Percentiles rank a stretch among this genome's conserved stretches.
Conservation (phyloP, 2,888 invertebrate species). For the Tipula lateralis region DNA sequence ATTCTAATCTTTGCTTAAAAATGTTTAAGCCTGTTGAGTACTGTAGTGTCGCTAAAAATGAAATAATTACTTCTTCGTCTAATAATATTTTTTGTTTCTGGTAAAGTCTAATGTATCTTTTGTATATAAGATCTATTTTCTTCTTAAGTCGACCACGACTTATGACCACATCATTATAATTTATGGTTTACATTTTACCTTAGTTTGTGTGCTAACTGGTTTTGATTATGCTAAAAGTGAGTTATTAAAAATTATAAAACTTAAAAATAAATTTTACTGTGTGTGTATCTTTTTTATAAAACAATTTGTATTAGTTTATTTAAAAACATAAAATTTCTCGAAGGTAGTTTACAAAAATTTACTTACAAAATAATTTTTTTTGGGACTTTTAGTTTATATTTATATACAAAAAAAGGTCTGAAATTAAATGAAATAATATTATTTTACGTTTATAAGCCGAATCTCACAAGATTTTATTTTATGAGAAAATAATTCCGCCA, state of each 20-base stretch:
- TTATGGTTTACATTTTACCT: background rate
- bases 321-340: conserved; percentile 6
- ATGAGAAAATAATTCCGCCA: background rate
- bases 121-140: background rate
- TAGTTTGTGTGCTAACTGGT: background rate
- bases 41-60: too few relatives aligned
- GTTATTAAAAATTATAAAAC: background rate
- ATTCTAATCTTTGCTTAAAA: too few relatives aligned
- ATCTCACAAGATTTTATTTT: background rate
- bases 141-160: background rate
- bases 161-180: background rate
- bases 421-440: conserved; percentile 12
- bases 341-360: background rate
- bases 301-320: background rate
- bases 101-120: background rate
- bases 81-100: too few relatives aligned
- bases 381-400: background rate
- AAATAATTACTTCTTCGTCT: too few relatives aligned
- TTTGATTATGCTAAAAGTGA: background rate
- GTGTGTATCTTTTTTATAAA: background rate
- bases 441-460: background rate
- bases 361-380: background rate
- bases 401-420: background rate
- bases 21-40: too few relatives aligned
- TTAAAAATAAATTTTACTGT: background rate